Percentiles rank a stretch among this genome's conserved stretches.
These are phyloP conservation scores for Petrolisthes cinctipes DNA, from an alignment of 2,888 invertebrate species.

Conservation along the genomic window DNA sequence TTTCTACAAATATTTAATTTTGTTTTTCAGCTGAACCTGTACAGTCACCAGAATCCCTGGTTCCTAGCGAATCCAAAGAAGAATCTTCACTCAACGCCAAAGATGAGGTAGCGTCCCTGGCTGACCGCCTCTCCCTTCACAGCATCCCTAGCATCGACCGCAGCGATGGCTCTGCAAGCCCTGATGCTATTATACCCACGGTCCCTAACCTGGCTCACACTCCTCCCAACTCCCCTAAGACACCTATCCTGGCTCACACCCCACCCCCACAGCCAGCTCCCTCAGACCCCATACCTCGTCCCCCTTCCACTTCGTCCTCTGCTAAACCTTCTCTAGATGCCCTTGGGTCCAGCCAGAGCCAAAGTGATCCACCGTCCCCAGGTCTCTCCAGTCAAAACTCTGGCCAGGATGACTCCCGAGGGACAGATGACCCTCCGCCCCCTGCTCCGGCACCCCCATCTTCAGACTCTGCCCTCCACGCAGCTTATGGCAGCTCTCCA, in stretches of 20 bases:
- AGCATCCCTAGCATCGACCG: slow-evolving; percentile 61
- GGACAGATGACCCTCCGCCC: slow-evolving; percentile 53
- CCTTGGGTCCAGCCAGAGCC: slow-evolving; percentile 45
- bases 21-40: slow-evolving; percentile 46
- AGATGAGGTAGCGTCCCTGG: slow-evolving; percentile 53
- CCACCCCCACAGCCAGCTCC: slow-evolving; percentile 55
- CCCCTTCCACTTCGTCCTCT: slow-evolving; percentile 45
- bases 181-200: slow-evolving; percentile 23
- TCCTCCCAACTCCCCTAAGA: slow-evolving; percentile 47
- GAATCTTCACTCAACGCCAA: slow-evolving; percentile 44
- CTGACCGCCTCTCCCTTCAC: slow-evolving; percentile 57
- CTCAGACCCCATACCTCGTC: slow-evolving; percentile 37
- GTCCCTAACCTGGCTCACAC: slow-evolving; percentile 62
- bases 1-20: not conserved
- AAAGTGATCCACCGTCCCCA: slow-evolving; percentile 47
- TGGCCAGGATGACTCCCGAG: slow-evolving; percentile 42
- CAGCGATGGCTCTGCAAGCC: slow-evolving; percentile 56
- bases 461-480: slow-evolving; percentile 32
- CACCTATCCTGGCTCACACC: slow-evolving; percentile 60
- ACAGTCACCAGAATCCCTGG: slow-evolving; percentile 55
- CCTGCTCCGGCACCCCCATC: slow-evolving; percentile 50
- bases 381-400: slow-evolving; percentile 44
- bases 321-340: slow-evolving; percentile 47
- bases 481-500: slow-evolving; percentile 50
- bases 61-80: slow-evolving; percentile 55